A percentile compares a stretch with the other conserved stretches of the same genome.
These are phyloP conservation scores for Hystrix cristata DNA, from an alignment of 2,113 vertebrate genomes.

Conservation along the genomic window DNA sequence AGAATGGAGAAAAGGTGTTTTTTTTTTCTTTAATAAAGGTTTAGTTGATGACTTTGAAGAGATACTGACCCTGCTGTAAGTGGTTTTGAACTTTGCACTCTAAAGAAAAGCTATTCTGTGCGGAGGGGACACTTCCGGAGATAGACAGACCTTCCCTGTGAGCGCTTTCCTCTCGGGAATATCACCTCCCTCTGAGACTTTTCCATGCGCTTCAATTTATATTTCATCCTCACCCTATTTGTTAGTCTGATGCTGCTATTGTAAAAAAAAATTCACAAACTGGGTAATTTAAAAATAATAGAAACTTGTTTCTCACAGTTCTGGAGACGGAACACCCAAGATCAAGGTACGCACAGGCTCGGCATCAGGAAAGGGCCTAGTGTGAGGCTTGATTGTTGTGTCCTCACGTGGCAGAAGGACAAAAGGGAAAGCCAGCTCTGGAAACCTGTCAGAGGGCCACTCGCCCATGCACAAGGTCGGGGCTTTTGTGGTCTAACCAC, in stretches of 20 bases:
- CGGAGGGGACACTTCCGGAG: neutral
- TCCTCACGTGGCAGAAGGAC: neutral
- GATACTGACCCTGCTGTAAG: neutral
- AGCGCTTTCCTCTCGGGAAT: neutral
- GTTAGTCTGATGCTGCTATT: neutral
- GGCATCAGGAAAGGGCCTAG: neutral
- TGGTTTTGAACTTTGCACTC: slow-evolving; percentile 12
- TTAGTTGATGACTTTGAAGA: slow-evolving; percentile 47
- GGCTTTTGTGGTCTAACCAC: neutral
- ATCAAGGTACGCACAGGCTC: neutral
- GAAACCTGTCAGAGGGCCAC: neutral
- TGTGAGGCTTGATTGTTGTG: too few relatives aligned
- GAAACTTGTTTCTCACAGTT: neutral
- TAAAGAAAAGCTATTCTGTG: neutral
- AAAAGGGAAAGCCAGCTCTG: neutral
- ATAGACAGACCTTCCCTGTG: neutral
- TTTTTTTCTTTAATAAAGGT: neutral
- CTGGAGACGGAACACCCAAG: neutral
- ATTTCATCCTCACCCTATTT: neutral
- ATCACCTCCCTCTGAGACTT: neutral
- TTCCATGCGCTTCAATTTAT: neutral
- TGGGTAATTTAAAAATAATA: neutral
- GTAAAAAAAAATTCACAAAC: neutral
- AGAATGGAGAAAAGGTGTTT: neutral
- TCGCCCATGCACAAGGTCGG: neutral